These are phyloP conservation scores for Sigmodon hispidus DNA, from an alignment of 2,113 vertebrate species.

Conservation along the genomic window DNA sequence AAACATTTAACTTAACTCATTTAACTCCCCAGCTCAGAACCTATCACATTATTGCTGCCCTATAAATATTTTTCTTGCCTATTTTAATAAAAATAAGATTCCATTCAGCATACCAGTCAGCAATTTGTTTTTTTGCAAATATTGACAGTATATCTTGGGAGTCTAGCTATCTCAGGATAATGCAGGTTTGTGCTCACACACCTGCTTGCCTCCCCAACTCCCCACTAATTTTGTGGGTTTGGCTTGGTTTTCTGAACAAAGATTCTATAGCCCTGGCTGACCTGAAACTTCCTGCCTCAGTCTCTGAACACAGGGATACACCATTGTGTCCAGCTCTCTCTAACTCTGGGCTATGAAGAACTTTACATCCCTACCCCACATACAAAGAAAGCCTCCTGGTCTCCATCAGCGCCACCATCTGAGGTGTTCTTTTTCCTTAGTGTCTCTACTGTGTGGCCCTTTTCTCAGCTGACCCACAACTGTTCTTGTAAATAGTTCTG, in stretches of 20 bases:
- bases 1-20: neutral
- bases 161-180: neutral
- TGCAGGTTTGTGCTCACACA: neutral
- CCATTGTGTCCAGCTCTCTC: neutral
- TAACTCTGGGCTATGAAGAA: neutral
- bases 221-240: neutral
- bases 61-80: neutral
- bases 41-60: neutral
- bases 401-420: neutral
- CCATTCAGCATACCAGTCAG: neutral
- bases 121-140: conserved; percentile 54
- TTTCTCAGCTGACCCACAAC: neutral
- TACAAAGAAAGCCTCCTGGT: neutral
- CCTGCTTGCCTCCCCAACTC: neutral
- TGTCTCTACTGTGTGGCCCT: neutral
- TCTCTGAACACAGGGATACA: neutral
- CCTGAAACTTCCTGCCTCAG: neutral
- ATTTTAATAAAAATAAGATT: conserved; percentile 60
- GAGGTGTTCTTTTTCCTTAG: neutral
- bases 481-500: neutral
- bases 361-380: neutral
- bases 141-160: conserved; percentile 40
- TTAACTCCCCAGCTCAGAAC: neutral
- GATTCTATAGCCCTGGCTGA: neutral
- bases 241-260: neutral